These are phyloP conservation scores for Saturnia pavonia DNA, from an alignment of 2,888 invertebrate genomes.

Conservation along the genomic window DNA sequence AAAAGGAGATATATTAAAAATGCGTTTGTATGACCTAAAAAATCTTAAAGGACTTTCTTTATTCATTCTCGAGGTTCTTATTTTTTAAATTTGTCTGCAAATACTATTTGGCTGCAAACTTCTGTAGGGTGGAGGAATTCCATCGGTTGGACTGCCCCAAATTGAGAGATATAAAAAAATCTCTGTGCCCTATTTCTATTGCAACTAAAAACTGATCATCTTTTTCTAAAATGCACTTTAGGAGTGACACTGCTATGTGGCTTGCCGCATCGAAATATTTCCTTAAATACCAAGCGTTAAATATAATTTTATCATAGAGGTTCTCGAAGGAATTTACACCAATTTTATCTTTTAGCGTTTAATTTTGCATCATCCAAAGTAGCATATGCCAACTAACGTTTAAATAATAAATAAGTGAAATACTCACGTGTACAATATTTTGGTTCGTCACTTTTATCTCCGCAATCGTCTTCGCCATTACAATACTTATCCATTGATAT, in stretches of 20 bases:
- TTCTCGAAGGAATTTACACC: too few species aligned
- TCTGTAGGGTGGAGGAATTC: too few species aligned
- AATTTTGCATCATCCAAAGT: neutral
- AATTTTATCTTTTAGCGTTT: too few species aligned
- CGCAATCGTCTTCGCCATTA: conserved; percentile 89
- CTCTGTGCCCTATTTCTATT: too few species aligned
- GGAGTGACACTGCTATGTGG: neutral
- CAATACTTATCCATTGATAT: conserved; percentile 88
- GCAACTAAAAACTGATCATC: neutral
- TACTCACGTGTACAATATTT: conserved; percentile 89
- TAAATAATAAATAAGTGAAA: conserved; percentile 19
- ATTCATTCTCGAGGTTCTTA: neutral
- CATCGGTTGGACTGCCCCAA: too few species aligned
- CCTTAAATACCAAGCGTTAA: too few species aligned
- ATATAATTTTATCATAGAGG: too few species aligned
- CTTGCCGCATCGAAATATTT: too few species aligned
- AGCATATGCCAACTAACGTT: too few species aligned
- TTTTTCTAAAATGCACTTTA: neutral
- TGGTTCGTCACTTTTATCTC: conserved; percentile 89
- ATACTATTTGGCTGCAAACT: too few species aligned
- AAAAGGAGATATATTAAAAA: conserved; percentile 62
- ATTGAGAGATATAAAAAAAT: too few species aligned
- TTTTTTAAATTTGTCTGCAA: neutral
- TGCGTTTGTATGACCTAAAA: conserved; percentile 60
- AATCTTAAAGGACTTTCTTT: conserved; percentile 29